Conservation (phyloP, 2,113 vertebrate species). For the Gavialis gangeticus region DNA sequence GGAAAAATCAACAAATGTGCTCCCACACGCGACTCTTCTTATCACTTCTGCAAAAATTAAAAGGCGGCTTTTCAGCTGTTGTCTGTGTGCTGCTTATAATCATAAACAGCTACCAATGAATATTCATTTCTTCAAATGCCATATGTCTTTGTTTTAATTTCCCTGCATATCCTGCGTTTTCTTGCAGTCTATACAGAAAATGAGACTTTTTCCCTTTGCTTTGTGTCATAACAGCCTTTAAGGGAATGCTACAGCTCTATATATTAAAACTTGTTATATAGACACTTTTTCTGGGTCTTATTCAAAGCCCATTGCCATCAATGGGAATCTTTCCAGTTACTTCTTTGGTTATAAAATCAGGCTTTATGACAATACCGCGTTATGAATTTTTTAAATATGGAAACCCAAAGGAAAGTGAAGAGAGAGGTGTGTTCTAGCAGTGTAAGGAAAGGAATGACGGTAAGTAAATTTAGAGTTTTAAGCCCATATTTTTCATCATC, state of each 20-base stretch:
- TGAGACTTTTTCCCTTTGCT: not conserved
- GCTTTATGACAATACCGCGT: not conserved
- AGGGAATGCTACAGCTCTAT: not conserved
- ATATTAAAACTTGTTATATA: not conserved
- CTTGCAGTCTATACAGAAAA: not conserved
- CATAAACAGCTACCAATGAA: slow-evolving; percentile 45
- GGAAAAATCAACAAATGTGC: not conserved
- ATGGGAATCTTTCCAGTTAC: not conserved
- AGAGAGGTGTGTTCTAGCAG: not conserved
- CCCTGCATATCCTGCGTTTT: not conserved
- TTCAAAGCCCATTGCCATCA: not conserved
- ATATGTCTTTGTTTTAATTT: slow-evolving; percentile 32
- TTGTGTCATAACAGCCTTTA: not conserved
- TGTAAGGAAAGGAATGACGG: not conserved
- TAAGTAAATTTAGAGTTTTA: not conserved
- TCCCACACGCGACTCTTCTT: slow-evolving; percentile 21
- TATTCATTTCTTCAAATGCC: slow-evolving; percentile 37
- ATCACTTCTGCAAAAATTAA: slow-evolving; percentile 43
- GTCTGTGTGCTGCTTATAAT: slow-evolving; percentile 8
- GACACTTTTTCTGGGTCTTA: not conserved
- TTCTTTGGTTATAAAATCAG: not conserved
- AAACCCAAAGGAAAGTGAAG: not conserved
- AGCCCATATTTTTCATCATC: not conserved
- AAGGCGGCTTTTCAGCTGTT: not conserved
- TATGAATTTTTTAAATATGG: not conserved